Base-by-base conservation (phyloP, 2,888 invertebrate genomes). In the Imbricaverruca yamaguchii region DNA sequence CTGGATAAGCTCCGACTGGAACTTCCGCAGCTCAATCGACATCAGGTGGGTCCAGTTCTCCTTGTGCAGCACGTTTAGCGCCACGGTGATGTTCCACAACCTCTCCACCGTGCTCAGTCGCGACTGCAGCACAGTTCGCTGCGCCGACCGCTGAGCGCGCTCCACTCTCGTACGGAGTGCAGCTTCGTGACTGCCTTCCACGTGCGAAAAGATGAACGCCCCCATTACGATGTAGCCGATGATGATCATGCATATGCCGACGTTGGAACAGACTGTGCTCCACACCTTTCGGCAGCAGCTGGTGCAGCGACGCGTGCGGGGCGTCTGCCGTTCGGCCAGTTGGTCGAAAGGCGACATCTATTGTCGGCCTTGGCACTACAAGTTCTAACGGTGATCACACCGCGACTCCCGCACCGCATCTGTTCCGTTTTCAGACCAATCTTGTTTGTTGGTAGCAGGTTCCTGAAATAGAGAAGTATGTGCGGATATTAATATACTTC, bases 181-280 rank as follows among this genome's bases (percentile, higher is more conserved):
- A 15, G 82, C 80, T 80, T 83, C 83, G 80, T 83, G 84, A 39
- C 84, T 83, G 81, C 94, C 94, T 87, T 95, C 95, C 81, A 95
- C 89, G 18, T 93, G 93, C 87, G 94, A 92, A 88, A 98, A 98
- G 88, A 97, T 93, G 87, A 96, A 94, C 69, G 97, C 96, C 81
- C 97, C 96, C 84, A 93, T 92, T 82, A 95, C 93, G 81, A 94
- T 94, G 87, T 96, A 96, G 77, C 93, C 93, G 69, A 97, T 94
- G 82, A 98, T 97, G 82, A 98, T 90, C 83, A 94, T 92, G 85
- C 97, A 94, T 85, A 98, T 93, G 81, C 98, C 98, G 80, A 98
- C 94, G 90, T 98, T 98, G 61, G 83, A 83, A 59, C 83, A 83
- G 63, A 83, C 21, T n/a, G 82, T 81, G 8, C 81, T 74, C 18